Conservation (phyloP, 2,888 invertebrate genomes). For the Drosophila eohydei region DNA sequence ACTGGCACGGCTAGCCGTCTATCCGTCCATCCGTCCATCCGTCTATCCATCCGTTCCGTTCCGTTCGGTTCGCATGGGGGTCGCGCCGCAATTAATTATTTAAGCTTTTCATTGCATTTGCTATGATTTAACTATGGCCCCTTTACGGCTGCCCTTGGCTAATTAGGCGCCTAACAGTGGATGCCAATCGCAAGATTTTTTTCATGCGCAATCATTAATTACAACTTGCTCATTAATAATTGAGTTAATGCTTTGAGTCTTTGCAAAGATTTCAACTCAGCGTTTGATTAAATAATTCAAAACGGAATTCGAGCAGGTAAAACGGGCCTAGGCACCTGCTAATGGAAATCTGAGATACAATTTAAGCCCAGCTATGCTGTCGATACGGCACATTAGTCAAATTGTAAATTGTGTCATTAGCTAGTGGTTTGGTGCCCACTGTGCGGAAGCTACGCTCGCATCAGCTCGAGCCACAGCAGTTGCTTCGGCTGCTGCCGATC, state of each 20-base stretch:
- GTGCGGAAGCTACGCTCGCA: constrained; percentile 31
- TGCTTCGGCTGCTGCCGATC: constrained; percentile 33
- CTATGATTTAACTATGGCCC: constrained; percentile 52
- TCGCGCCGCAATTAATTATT: constrained; percentile 66
- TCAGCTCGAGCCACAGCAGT: constrained; percentile 24
- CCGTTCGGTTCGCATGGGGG: constrained; percentile 33
- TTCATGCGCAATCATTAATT: constrained; percentile 7
- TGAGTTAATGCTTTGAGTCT: not conserved
- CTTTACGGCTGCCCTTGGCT: constrained; percentile 65
- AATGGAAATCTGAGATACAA: not conserved
- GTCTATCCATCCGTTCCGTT: constrained; percentile 9
- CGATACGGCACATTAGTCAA: not conserved
- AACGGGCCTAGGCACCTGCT: not conserved
- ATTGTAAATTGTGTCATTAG: not conserved
- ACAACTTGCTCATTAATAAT: constrained; percentile 7
- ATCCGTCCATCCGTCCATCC: constrained; percentile 12
- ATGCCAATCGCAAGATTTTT: not conserved
- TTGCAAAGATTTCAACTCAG: not conserved
- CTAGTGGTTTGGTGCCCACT: constrained; percentile 19
- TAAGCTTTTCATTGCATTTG: constrained; percentile 63
- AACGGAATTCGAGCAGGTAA: constrained; percentile 4
- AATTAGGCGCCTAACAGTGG: constrained; percentile 55
- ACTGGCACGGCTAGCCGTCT: constrained; percentile 20
- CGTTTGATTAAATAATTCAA: not conserved
- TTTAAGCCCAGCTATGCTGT: not conserved